A percentile compares a stretch with the other conserved stretches of the same genome.
Conservation (phyloP, 2,797 vertebrate genomes). For the Mallotus villosus region DNA sequence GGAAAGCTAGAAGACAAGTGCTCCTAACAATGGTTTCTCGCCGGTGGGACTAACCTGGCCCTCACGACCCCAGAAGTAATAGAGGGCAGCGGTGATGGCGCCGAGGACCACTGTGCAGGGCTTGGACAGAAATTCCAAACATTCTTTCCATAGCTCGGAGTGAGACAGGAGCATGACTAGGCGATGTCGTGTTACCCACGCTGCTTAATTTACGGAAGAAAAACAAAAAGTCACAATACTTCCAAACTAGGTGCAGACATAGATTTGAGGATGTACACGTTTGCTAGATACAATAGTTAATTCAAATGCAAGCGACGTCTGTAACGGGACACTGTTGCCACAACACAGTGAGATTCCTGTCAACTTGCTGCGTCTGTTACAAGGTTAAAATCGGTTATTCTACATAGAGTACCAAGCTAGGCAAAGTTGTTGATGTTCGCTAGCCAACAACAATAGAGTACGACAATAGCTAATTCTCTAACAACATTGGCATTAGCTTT, state of each 20-base stretch:
- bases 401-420: no score
- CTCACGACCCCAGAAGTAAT: constrained; percentile 69
- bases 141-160: constrained; percentile 59
- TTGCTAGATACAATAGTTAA: not conserved
- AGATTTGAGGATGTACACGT: not conserved
- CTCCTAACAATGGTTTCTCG: not conserved
- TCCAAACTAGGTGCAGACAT: not conserved
- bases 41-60: constrained; percentile 71
- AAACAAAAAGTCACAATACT: not conserved
- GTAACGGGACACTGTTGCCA: no score
- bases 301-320: no score
- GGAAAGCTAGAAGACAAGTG: not conserved
- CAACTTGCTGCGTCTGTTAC: no score
- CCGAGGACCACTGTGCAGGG: constrained; percentile 70
- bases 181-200: constrained; percentile 9
- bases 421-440: no score
- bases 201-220: not conserved
- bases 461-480: no score
- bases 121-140: constrained; percentile 64
- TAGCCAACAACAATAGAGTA: no score
- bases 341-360: no score
- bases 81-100: constrained; percentile 66
- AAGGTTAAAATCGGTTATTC: no score
- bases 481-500: no score
- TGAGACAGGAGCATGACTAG: constrained; percentile 55